Evolutionary conservation across 2,113 vertebrate species (phyloP), one percentile per base, ranked within the genome.

Genomic region (Menura novaehollandiae): DNA sequence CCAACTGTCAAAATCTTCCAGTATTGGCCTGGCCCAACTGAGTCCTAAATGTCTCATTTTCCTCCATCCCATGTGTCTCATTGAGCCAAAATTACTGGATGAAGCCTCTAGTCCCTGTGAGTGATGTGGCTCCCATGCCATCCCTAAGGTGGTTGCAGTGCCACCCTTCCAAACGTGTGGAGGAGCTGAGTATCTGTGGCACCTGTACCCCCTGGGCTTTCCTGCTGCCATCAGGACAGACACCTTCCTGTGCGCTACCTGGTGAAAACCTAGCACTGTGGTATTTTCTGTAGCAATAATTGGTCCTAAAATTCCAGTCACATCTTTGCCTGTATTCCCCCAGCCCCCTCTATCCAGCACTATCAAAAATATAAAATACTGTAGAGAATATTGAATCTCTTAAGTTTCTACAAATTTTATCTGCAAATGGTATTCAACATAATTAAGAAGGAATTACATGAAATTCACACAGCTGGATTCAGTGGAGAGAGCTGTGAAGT

Each of bases 111-210:
- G 27, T 46, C 17, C 10, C 35, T 35, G 27, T 27, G 68, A 33
- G n/a, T 28, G 51, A 9, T 0, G 6, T 44, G 22, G 16, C 56
- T 73, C 24, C 62, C 1, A 0, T 2, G 8, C 13, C 7, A 7
- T 41, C 17, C 15, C 33, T 23, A 37, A 46, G 13, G 9, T n/a
- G 16, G 4, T 13, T 1, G 0, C 28, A 28, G 32, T 43, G 55
- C 27, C 59, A 44, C 43, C 22, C 37, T 73, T 69, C 55, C 47
- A 47, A 78, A 59, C 16, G 10, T 0, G 0, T 0, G 1, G 37
- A 80, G 55, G 32, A 79, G 26, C 8, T 88, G 35, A 85, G 33
- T 39, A 13, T 35, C 46, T 72, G 11, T 24, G 49, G 16, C 15
- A 74, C 6, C 33, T 22, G 21, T 39, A 47, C 18, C 5, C 39